Base-by-base conservation (phyloP, 2,888 invertebrate species). In the Autographa gamma region DNA sequence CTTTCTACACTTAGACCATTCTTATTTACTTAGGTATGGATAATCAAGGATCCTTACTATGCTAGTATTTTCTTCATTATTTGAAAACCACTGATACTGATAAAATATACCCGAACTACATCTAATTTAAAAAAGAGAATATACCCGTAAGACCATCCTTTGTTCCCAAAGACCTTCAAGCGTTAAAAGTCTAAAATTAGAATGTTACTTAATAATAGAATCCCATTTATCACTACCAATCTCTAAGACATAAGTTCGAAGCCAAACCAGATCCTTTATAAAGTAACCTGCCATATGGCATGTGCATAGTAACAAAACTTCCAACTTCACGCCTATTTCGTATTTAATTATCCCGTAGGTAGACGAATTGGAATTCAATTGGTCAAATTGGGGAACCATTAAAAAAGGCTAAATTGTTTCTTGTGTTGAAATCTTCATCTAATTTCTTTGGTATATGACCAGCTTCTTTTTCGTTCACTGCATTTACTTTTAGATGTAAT, bases 321-420 rank as follows among this genome's bases (percentile, higher is more conserved):
- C 19, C 54, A 54, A 54, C 19, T 54, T 54, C 54, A 54, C 54
- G 54, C 54, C 54, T 19, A 54, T 11, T 54, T 19, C 54, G 54
- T 18, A 54, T 54, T 54, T 54, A 54, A 54, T 18, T 54, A 54
- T 54, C 54, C 54, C 54, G 9, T 54, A 18, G 54, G 19, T 18
- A 38, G 48, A 48, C 54, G 18, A 54, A 18, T 54, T 11, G 54
- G 19, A 54, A 19, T 54, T 18, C 19, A 19, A 54, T 54, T 18
- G 54, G 54, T 19, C 11, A 19, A 54, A 54, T 54, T 18, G 54
- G 54, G 54, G 19, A 19, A 19, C 54, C 19, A 54, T 54, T 54
- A 54, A 54, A 54, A 43, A 18, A 54, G 54, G 54, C 54, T 19
- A 54, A 54, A 19, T 54, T 19, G 19, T 54, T 54, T 54, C 54